These are phyloP conservation scores for Oxyruncus cristatus DNA, from an alignment of 2,113 vertebrate genomes.

Conservation along the genomic window DNA sequence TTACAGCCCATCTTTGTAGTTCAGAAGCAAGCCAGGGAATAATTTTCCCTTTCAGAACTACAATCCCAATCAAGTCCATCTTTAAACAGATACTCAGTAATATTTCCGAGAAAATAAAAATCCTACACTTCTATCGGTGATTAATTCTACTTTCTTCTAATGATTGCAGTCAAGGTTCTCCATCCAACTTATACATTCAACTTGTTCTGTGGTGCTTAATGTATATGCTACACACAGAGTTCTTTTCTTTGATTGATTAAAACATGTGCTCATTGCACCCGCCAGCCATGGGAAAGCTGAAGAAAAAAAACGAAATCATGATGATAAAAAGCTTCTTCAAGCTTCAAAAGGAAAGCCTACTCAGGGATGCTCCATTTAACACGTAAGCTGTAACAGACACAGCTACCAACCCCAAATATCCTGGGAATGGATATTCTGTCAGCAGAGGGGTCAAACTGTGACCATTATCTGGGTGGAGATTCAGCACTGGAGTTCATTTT, in stretches of 20 bases:
- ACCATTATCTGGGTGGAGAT: not conserved
- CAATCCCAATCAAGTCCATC: not conserved
- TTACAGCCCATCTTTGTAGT: not conserved
- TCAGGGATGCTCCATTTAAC: not conserved
- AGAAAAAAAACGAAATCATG: not conserved
- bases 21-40: not conserved
- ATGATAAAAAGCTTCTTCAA: not conserved
- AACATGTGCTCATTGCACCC: not conserved
- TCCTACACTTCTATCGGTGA: not conserved
- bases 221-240: not conserved
- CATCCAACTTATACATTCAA: not conserved
- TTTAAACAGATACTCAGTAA: constrained; percentile 37
- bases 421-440: not conserved
- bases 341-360: not conserved
- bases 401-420: not conserved
- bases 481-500: not conserved
- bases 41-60: not conserved
- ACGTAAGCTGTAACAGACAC: not conserved
- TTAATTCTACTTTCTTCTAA: constrained; percentile 54
- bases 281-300: not conserved
- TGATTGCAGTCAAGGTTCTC: constrained; percentile 25
- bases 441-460: not conserved
- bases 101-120: constrained; percentile 42
- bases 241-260: not conserved
- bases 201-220: not conserved